A percentile compares a stretch with the other conserved stretches of the same genome.
Evolutionary conservation across 2,888 invertebrate species (phyloP).

Genomic region (Sinodicranocentrus sp.): DNA sequence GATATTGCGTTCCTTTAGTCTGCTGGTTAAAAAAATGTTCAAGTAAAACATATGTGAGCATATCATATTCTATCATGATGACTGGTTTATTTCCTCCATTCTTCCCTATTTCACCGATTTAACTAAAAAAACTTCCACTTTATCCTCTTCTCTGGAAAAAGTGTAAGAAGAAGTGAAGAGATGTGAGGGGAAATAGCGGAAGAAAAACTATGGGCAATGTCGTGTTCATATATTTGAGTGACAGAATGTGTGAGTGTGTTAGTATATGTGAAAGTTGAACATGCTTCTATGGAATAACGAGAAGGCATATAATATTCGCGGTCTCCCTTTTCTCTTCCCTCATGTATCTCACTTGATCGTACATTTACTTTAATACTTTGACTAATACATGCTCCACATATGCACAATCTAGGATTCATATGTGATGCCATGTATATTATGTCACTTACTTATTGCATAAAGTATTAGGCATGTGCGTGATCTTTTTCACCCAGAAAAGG

Average conservation of each 20-base stretch:
- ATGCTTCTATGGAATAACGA: not conserved
- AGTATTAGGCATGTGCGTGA: conserved; percentile 37
- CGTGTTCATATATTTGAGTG: conserved; percentile 55
- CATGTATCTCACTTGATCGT: conserved; percentile 40
- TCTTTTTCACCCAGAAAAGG: conserved; percentile 38
- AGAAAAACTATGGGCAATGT: conserved; percentile 43
- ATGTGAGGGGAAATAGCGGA: conserved; percentile 30
- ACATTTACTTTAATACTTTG: conserved; percentile 39
- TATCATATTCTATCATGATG: conserved; percentile 56
- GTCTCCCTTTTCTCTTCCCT: conserved; percentile 5
- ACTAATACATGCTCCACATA: conserved; percentile 7
- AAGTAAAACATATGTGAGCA: conserved; percentile 42
- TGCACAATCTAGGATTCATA: conserved; percentile 9
- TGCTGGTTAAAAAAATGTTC: conserved; percentile 6
- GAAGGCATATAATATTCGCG: conserved; percentile 28
- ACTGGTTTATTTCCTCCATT: conserved; percentile 57
- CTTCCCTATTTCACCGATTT: conserved; percentile 56
- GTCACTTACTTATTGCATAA: conserved; percentile 20
- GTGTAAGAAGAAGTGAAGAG: not conserved
- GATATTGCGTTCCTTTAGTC: conserved; percentile 24
- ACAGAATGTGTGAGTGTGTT: conserved; percentile 13
- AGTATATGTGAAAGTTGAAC: not conserved
- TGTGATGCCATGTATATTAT: conserved; percentile 11
- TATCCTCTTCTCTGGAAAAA: conserved; percentile 10
- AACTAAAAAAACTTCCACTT: conserved; percentile 31